Evolutionary conservation across 2,888 invertebrate species (phyloP).

Genomic region (Eurytoma californica): DNA sequence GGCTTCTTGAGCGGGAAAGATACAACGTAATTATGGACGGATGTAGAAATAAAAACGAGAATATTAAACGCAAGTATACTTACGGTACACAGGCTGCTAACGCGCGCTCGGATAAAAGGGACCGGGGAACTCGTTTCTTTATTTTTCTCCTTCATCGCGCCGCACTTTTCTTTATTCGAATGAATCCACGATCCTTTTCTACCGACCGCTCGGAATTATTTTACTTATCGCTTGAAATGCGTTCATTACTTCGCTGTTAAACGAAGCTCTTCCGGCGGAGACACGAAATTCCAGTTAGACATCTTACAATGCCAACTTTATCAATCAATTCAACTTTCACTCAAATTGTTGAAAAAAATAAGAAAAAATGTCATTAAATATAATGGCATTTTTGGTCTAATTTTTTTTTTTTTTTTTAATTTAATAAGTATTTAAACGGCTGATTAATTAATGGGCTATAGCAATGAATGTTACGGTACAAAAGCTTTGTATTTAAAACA

Average conservation of each 20-base stretch:
- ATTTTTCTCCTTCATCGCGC: neutral
- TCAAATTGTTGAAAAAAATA: neutral
- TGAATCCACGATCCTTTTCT: neutral
- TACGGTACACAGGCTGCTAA: constrained; percentile 10
- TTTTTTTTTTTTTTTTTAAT: no score
- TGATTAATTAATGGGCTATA: no score
- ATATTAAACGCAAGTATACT: constrained; percentile 38
- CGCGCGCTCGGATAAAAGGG: constrained; percentile 6
- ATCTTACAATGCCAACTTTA: neutral
- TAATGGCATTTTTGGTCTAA: no score
- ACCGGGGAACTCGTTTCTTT: constrained; percentile 22
- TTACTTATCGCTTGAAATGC: constrained; percentile 7
- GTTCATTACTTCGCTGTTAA: neutral
- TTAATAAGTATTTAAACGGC: no score
- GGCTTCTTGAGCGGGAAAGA: neutral
- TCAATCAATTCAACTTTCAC: neutral
- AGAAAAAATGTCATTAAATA: no score
- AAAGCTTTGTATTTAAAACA: no score
- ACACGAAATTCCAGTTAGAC: neutral
- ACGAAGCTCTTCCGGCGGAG: neutral
- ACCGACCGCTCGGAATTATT: constrained; percentile 9
- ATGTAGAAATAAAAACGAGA: constrained; percentile 45
- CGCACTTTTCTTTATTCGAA: constrained; percentile 28
- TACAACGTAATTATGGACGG: constrained; percentile 48
- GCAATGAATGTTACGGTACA: no score